phyloP scores from a whole-genome alignment of 2,797 vertebrate genomes.

The Acanthurus leucopareius region DNA sequence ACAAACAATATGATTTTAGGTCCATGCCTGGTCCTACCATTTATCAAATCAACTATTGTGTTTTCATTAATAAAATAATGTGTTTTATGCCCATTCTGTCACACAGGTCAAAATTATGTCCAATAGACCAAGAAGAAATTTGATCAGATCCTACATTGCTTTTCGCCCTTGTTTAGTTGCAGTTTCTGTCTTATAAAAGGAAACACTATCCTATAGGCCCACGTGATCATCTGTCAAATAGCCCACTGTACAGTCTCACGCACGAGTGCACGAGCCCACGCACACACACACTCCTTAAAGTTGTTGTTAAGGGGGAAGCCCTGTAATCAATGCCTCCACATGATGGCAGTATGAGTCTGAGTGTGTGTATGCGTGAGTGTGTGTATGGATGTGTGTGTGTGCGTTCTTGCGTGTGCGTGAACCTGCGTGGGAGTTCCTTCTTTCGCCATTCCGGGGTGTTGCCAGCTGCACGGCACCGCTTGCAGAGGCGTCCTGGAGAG shows the following conservation, averaged over 20 bases:
- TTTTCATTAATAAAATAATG: not conserved
- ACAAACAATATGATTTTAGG: no score
- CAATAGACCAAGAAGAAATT: not conserved
- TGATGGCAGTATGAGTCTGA: conserved; percentile 85
- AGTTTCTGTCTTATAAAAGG: not conserved
- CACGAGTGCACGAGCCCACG: conserved; percentile 34
- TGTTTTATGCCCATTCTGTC: not conserved
- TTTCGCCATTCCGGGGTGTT: conserved; percentile 88
- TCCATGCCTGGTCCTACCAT: no score
- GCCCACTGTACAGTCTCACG: conserved; percentile 30
- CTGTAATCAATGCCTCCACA: conserved; percentile 81
- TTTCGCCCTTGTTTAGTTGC: not conserved
- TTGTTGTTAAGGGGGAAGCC: conserved; percentile 67
- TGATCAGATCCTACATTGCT: not conserved
- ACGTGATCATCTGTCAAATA: conserved; percentile 47
- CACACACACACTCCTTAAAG: conserved; percentile 32
- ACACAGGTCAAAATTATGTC: not conserved
- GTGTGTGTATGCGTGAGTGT: conserved; percentile 18
- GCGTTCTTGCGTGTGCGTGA: conserved; percentile 50
- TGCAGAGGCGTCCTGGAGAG: conserved; percentile 75
- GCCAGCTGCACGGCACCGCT: conserved; percentile 70
- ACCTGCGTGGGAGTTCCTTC: conserved; percentile 87
- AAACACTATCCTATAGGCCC: conserved; percentile 3
- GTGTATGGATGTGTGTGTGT: conserved; percentile 3
- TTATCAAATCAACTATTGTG: no score